Evolutionary conservation across 2,113 vertebrate genomes (phyloP).

Genomic region (Poeciliopsis retropinna): DNA sequence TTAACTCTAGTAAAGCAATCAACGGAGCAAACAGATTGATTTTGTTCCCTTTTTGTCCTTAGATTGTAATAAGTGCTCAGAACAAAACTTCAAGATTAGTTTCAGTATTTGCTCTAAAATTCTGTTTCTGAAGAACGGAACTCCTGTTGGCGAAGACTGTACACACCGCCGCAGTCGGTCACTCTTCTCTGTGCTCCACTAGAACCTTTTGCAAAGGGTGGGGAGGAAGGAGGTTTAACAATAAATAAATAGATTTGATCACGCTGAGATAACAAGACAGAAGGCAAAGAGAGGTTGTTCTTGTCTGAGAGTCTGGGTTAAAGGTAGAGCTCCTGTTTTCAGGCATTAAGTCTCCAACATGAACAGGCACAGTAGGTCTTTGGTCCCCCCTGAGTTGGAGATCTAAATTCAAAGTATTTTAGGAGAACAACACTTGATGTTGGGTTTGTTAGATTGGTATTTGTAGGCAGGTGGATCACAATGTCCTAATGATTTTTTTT

Average conservation of each 20-base stretch:
- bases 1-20: slow-evolving; percentile 14
- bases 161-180: slow-evolving; percentile 10
- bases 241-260: slow-evolving; percentile 68
- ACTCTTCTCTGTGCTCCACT: slow-evolving; percentile 30
- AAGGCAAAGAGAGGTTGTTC: slow-evolving; percentile 22
- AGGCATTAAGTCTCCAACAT: slow-evolving; percentile 49
- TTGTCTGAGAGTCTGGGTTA: slow-evolving; percentile 31
- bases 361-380: slow-evolving; percentile 75
- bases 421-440: slow-evolving; percentile 51
- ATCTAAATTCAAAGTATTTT: slow-evolving; percentile 47
- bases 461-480: slow-evolving; percentile 33
- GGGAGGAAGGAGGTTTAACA: slow-evolving; percentile 35
- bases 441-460: slow-evolving; percentile 42
- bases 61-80: neutral
- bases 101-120: slow-evolving; percentile 3
- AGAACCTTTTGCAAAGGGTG: slow-evolving; percentile 30
- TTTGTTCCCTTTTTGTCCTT: neutral
- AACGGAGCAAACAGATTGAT: neutral
- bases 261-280: slow-evolving; percentile 22
- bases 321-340: slow-evolving; percentile 36
- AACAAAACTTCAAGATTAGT: neutral
- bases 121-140: slow-evolving; percentile 19
- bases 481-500: slow-evolving; percentile 16
- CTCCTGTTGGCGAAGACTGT: slow-evolving; percentile 20
- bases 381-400: slow-evolving; percentile 72